Conservation (phyloP, 2,888 invertebrate species). For the Melanophora roralis region DNA sequence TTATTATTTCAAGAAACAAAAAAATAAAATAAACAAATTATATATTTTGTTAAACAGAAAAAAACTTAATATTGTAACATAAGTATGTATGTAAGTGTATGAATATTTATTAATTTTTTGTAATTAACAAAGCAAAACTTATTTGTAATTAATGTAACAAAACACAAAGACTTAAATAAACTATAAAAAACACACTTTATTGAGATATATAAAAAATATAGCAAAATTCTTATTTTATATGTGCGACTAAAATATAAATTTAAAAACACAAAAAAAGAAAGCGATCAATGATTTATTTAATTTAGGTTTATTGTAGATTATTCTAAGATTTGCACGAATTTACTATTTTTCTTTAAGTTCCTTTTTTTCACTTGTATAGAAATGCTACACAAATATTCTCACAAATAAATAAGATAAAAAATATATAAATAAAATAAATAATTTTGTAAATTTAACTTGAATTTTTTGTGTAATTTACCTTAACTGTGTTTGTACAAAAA, state of each 20-base stretch:
- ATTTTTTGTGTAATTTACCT: too few species aligned
- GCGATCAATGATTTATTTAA: neutral
- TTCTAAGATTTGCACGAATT: slow-evolving; percentile 7
- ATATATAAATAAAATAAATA: too few species aligned
- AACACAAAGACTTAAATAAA: slow-evolving; percentile 45
- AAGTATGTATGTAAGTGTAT: slow-evolving; percentile 15
- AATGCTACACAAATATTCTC: neutral
- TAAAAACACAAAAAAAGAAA: neutral
- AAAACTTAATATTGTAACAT: slow-evolving; percentile 39
- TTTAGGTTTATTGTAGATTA: neutral
- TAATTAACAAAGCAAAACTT: neutral
- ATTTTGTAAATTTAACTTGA: slow-evolving; percentile 19
- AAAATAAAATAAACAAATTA: slow-evolving; percentile 13
- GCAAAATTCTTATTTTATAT: neutral
- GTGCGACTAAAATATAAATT: slow-evolving; percentile 19
- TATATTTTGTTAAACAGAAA: slow-evolving; percentile 32
- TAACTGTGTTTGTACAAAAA: neutral
- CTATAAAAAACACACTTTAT: too few species aligned
- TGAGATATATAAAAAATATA: neutral
- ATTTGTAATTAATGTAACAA: slow-evolving; percentile 30
- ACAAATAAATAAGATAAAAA: neutral
- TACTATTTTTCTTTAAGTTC: neutral
- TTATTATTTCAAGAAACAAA: slow-evolving; percentile 16
- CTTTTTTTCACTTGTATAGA: neutral
- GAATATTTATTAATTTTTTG: too few species aligned